phyloP scores from a whole-genome alignment of 2,113 vertebrate genomes.

The Bostrychus sinensis region DNA sequence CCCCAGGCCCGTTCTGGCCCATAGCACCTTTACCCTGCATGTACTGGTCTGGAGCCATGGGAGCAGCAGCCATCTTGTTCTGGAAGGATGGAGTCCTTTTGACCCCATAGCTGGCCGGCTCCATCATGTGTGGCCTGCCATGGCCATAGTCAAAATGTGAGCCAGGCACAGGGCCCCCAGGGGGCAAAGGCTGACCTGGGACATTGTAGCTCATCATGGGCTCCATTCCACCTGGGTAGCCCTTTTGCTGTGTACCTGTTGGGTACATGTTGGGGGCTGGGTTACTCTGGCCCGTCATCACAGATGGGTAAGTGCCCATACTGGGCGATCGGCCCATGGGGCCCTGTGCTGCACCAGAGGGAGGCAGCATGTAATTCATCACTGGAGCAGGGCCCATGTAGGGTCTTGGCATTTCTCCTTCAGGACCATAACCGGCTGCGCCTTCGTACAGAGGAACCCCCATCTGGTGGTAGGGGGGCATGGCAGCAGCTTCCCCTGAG shows the following conservation, averaged over 20 bases:
- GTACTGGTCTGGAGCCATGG: conserved; percentile 81
- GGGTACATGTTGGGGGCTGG: conserved; percentile 75
- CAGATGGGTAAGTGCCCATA: conserved; percentile 79
- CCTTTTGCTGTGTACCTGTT: conserved; percentile 81
- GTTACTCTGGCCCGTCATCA: conserved; percentile 73
- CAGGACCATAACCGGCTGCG: conserved; percentile 80
- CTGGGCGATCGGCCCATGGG: conserved; percentile 83
- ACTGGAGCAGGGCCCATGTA: conserved; percentile 82
- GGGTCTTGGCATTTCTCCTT: conserved; percentile 84
- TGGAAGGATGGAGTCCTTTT: conserved; percentile 96
- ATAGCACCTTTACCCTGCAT: conserved; percentile 86
- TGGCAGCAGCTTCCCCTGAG: conserved; percentile 79
- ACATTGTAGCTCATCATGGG: conserved; percentile 86
- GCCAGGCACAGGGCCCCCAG: conserved; percentile 78
- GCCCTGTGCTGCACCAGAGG: conserved; percentile 80
- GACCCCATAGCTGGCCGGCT: conserved; percentile 86
- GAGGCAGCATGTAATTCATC: conserved; percentile 90
- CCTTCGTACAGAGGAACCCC: conserved; percentile 86
- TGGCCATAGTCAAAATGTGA: conserved; percentile 86
- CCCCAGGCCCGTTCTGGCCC: conserved; percentile 76
- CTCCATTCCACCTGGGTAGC: conserved; percentile 84
- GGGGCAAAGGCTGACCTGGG: conserved; percentile 82
- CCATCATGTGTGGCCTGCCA: conserved; percentile 85
- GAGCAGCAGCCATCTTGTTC: conserved; percentile 84
- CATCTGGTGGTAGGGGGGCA: conserved; percentile 89